Conservation (phyloP, 2,113 vertebrate species). For the Raja brachyura region DNA sequence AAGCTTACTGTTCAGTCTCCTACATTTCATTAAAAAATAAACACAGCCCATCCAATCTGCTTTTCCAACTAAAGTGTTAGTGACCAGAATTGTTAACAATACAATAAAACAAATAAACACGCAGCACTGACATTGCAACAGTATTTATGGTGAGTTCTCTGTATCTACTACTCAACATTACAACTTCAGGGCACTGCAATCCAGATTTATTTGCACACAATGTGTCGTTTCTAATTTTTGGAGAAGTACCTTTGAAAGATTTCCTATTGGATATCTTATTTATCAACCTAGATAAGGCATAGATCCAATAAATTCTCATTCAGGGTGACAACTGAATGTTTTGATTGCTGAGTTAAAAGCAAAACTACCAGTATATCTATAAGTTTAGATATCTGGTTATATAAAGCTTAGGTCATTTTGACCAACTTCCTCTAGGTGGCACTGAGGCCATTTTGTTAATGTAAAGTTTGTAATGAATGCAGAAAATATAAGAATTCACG, state of each 20-base stretch:
- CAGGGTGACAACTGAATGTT: neutral
- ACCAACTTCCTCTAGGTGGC: constrained; percentile 22
- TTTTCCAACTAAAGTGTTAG: too few relatives aligned
- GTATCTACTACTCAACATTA: too few relatives aligned
- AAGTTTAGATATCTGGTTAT: neutral
- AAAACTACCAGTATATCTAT: neutral
- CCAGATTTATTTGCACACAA: neutral
- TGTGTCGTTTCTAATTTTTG: neutral
- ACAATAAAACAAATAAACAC: too few relatives aligned
- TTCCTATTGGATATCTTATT: neutral
- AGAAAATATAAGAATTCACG: constrained; percentile 1
- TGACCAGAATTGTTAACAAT: too few relatives aligned
- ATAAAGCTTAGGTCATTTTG: neutral
- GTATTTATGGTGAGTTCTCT: too few relatives aligned
- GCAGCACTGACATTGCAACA: too few relatives aligned
- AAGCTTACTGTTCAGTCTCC: too few relatives aligned
- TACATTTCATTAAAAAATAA: too few relatives aligned
- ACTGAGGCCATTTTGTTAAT: constrained; percentile 9
- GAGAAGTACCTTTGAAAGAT: neutral
- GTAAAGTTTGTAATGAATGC: neutral
- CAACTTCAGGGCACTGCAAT: neutral
- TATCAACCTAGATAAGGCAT: neutral
- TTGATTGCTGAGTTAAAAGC: neutral
- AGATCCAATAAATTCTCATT: neutral
- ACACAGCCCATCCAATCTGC: too few relatives aligned